phyloP scores from a whole-genome alignment of 2,113 vertebrate species.

The Thomomys bottae region DNA sequence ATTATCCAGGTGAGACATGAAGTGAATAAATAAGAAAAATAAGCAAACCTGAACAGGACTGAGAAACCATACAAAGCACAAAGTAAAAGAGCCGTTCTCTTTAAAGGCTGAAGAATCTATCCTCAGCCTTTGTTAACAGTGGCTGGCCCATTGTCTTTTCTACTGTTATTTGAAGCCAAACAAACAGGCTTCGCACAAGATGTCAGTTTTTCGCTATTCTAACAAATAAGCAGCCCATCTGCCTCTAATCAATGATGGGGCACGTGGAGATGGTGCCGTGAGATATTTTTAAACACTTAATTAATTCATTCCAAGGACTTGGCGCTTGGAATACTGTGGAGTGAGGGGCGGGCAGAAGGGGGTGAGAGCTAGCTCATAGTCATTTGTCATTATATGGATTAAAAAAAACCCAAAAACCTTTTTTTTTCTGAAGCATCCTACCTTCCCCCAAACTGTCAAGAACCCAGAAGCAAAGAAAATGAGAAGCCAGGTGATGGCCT shows the following conservation, averaged over 20 bases:
- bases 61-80: neutral
- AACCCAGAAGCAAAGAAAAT: neutral
- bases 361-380: neutral
- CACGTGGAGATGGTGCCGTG: conserved; percentile 50
- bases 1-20: neutral
- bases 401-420: neutral
- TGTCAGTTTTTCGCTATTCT: neutral
- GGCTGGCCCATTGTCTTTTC: conserved; percentile 13
- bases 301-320: conserved; percentile 68
- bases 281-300: conserved; percentile 78
- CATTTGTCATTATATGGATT: conserved; percentile 66
- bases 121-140: neutral
- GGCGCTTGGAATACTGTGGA: neutral
- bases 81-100: neutral
- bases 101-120: neutral
- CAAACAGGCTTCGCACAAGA: conserved; percentile 44
- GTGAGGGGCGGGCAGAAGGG: neutral
- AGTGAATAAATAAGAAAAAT: neutral
- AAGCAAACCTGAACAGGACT: neutral
- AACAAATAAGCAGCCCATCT: conserved; percentile 65
- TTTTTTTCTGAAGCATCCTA: conserved; percentile 32
- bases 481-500: neutral
- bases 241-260: conserved; percentile 66
- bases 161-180: conserved; percentile 29
- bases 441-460: conserved; percentile 48